phyloP scores from a whole-genome alignment of 1,140 invertebrate species.

The Eufriesea mexicana region DNA sequence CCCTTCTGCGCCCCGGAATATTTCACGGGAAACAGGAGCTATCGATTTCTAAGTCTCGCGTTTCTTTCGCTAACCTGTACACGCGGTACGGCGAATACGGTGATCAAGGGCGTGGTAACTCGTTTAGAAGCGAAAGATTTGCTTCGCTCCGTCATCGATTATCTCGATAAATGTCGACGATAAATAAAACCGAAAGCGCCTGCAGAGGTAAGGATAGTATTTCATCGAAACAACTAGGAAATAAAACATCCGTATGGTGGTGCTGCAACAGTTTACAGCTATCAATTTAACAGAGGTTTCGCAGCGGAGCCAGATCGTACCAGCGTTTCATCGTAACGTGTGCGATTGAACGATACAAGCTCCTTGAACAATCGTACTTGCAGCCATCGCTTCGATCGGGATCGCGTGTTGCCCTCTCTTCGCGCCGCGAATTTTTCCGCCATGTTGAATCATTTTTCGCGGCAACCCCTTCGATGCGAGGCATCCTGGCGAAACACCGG shows the following conservation, averaged over 20 bases:
- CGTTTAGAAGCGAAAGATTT: too few species aligned
- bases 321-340: slow-evolving; percentile 27
- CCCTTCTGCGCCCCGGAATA: neutral
- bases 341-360: slow-evolving; percentile 21
- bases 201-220: neutral
- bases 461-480: neutral
- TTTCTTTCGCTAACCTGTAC: too few species aligned
- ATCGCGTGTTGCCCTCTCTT: neutral
- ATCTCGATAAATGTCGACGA: too few species aligned
- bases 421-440: too few species aligned
- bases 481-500: too few species aligned
- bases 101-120: too few species aligned
- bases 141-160: neutral
- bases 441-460: neutral
- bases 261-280: slow-evolving; percentile 6
- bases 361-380: neutral
- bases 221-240: slow-evolving; percentile 27
- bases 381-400: neutral
- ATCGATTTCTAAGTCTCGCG: too few species aligned
- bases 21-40: neutral
- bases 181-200: neutral
- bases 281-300: slow-evolving; percentile 26
- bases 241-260: slow-evolving; percentile 19
- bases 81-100: too few species aligned
- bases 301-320: neutral